Evolutionary conservation across 2,113 vertebrate genomes (phyloP).

Genomic region (Camelus dromedarius): DNA sequence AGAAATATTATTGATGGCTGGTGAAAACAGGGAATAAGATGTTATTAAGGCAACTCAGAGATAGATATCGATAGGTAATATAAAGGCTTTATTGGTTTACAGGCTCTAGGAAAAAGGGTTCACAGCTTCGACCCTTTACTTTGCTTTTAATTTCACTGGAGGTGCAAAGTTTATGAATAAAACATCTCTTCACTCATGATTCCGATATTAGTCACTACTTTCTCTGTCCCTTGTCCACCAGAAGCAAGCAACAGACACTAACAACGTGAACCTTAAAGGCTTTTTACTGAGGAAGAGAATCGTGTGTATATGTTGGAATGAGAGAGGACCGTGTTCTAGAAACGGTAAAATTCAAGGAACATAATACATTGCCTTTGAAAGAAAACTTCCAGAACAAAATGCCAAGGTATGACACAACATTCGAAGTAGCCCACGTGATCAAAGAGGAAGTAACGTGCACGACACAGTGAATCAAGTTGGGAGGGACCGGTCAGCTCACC

Average conservation of each 20-base stretch:
- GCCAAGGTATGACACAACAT: not conserved
- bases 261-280: slow-evolving; percentile 71
- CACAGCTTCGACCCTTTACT: slow-evolving; percentile 90
- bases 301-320: not conserved
- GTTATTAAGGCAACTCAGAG: slow-evolving; percentile 93
- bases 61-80: slow-evolving; percentile 94
- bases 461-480: not conserved
- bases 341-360: slow-evolving; percentile 5
- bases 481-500: not conserved
- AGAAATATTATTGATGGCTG: slow-evolving; percentile 94
- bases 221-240: slow-evolving; percentile 83
- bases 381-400: not conserved
- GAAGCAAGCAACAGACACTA: slow-evolving; percentile 79
- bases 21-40: slow-evolving; percentile 94
- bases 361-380: slow-evolving; percentile 48
- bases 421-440: not conserved
- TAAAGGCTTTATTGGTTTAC: slow-evolving; percentile 94
- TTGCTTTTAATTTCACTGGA: slow-evolving; percentile 93
- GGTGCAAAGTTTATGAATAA: slow-evolving; percentile 92
- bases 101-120: slow-evolving; percentile 90
- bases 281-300: slow-evolving; percentile 70
- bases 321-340: slow-evolving; percentile 39
- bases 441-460: not conserved
- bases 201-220: slow-evolving; percentile 89
- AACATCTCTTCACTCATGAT: slow-evolving; percentile 89